Base-by-base conservation (phyloP, 92 coral and sea anemone genomes). In the Porites rus region DNA sequence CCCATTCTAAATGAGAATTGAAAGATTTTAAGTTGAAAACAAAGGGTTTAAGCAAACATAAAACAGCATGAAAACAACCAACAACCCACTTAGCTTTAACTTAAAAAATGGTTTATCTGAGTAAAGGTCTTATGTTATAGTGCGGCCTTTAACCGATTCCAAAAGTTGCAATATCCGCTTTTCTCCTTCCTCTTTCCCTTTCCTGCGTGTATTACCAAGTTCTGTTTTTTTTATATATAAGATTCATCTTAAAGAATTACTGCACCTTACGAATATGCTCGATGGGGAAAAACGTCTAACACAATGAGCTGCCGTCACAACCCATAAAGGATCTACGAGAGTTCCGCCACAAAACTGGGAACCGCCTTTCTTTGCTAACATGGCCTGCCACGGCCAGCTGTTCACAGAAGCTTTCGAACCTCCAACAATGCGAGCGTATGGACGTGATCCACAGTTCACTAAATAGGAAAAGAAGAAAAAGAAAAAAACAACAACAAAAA, bases 271-370 rank as follows among this genome's bases (percentile, higher is more conserved):
- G 7, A 11, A 38, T 31, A 71, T 2, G 19, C 76, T 50, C 17
- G 76, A 38, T 71, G 76, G 76, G 5, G 53, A 17, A 0, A 1
- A 0, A 8, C 14, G 14, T 3, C 17, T 10, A 4, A 85, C 71
- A 65, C 89, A 85, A 64, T 85, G 89, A 51, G 83, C 83, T 10
- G 89, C 89, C 28, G 89, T 85, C 13, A 85, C 83, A 46, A 85
- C 74, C 83, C 89, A 85, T 3, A 66, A 73, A 13, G 83, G 56
- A 76, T 75, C 59, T 2, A 85, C 67, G 18, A 85, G 66, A 9
- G 89, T 65, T 10, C 89, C 89, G 0, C 89, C 89, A 65, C 89
- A 85, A 64, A 79, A 65, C 59, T 75, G 79, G 13, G 81, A 24
- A 7, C 88, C 88, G 17, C 16, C 6, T 10, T 16, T 46, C 43